A percentile compares a stretch with the other conserved stretches of the same genome.
Evolutionary conservation across 2,797 vertebrate species (phyloP).

Genomic region (Phalloptychus januarius): DNA sequence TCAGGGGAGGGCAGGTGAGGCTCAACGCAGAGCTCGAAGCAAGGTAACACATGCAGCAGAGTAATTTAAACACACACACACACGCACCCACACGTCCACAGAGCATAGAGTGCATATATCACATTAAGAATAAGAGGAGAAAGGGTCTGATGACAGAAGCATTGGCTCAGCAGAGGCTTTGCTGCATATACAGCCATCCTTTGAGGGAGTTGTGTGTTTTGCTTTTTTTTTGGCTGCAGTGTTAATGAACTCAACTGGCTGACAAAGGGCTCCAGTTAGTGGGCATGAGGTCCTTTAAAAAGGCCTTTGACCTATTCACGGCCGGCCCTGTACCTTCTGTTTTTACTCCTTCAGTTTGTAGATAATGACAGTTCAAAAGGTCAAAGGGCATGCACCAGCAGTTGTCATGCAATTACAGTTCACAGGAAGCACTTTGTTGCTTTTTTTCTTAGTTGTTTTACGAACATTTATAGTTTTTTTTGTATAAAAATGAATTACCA

Average conservation of each 20-base stretch:
- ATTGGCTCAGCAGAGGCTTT: slow-evolving; percentile 70
- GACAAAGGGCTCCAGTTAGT: slow-evolving; percentile 49
- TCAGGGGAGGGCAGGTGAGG: slow-evolving; percentile 47
- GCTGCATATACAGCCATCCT: slow-evolving; percentile 67
- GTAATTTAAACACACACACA: slow-evolving; percentile 69
- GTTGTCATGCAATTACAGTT: slow-evolving; percentile 93
- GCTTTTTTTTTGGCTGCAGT: slow-evolving; percentile 68
- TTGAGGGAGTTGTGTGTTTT: slow-evolving; percentile 48
- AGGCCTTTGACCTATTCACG: slow-evolving; percentile 33
- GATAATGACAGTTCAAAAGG: slow-evolving; percentile 85
- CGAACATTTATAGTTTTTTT: slow-evolving; percentile 67
- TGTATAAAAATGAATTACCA: slow-evolving; percentile 80
- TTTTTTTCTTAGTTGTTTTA: slow-evolving; percentile 70
- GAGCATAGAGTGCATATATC: slow-evolving; percentile 85
- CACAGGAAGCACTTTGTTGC: slow-evolving; percentile 89
- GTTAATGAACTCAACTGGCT: slow-evolving; percentile 63
- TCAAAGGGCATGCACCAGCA: slow-evolving; percentile 94
- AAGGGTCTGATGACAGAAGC: slow-evolving; percentile 70
- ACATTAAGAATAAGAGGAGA: slow-evolving; percentile 72
- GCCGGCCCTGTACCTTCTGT: slow-evolving; percentile 53
- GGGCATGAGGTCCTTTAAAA: slow-evolving; percentile 54
- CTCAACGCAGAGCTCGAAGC: slow-evolving; percentile 73
- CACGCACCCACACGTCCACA: slow-evolving; percentile 71
- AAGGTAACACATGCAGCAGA: slow-evolving; percentile 77
- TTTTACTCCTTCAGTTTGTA: slow-evolving; percentile 78